Percentiles rank a stretch among this genome's conserved stretches.
These are phyloP conservation scores for Acrobasis consociella DNA, from an alignment of 2,888 invertebrate genomes.

Conservation along the genomic window DNA sequence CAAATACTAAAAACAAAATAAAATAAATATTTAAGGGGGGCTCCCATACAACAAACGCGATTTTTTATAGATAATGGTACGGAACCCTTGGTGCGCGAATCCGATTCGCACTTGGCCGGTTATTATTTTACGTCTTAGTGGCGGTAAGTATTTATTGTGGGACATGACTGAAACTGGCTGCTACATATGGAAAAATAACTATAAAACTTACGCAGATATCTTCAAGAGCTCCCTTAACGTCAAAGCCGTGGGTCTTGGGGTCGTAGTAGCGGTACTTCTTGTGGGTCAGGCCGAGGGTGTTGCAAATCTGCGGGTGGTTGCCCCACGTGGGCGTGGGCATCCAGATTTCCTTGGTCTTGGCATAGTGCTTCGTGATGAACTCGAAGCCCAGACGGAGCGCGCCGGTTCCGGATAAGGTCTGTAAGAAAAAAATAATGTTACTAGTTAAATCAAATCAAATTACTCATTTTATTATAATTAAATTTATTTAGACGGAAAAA, in stretches of 20 bases:
- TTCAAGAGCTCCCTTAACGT: slow-evolving; percentile 93
- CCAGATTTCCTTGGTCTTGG: slow-evolving; percentile 91
- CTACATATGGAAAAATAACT: not conserved
- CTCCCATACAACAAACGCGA: too few species aligned
- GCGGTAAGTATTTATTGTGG: not conserved
- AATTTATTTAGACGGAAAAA: too few species aligned
- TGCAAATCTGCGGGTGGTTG: slow-evolving; percentile 98
- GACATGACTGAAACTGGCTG: not conserved
- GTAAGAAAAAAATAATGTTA: slow-evolving; percentile 50
- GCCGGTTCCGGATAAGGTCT: slow-evolving; percentile 98
- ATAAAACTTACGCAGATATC: slow-evolving; percentile 90
- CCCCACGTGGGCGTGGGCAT: slow-evolving; percentile 98
- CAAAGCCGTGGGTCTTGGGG: slow-evolving; percentile 95
- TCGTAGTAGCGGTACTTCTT: slow-evolving; percentile 97
- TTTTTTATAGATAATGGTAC: too few species aligned
- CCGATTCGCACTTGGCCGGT: too few species aligned
- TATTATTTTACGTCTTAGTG: too few species aligned
- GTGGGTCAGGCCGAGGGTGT: slow-evolving; percentile 91
- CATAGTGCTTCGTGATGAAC: slow-evolving; percentile 92
- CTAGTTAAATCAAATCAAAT: too few species aligned
- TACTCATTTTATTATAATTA: too few species aligned
- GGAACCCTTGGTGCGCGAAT: too few species aligned
- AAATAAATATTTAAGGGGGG: too few species aligned
- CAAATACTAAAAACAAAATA: too few species aligned
- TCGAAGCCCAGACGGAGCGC: slow-evolving; percentile 96